A percentile compares a stretch with the other conserved stretches of the same genome.
These are phyloP conservation scores for Oncorhynchus kisutch DNA, from an alignment of 2,113 vertebrate species.

Conservation along the genomic window DNA sequence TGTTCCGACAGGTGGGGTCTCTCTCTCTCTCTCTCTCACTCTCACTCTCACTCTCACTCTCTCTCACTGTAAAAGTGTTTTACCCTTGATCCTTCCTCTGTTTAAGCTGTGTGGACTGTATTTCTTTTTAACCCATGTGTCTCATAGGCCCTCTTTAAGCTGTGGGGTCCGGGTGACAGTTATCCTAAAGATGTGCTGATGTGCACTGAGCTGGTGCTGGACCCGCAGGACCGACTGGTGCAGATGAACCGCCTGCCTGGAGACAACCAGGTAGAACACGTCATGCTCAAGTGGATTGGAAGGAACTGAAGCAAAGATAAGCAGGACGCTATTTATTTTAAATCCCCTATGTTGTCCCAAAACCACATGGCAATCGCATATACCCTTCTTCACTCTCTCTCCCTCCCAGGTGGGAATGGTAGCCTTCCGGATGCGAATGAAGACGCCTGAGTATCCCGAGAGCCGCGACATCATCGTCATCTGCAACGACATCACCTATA, in stretches of 20 bases:
- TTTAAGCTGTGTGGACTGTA: too few relatives aligned
- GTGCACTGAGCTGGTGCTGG: slow-evolving; percentile 88
- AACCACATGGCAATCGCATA: too few relatives aligned
- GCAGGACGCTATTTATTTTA: neutral
- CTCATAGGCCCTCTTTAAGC: slow-evolving; percentile 87
- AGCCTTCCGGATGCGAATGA: slow-evolving; percentile 91
- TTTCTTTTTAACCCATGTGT: neutral
- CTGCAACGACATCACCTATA: slow-evolving; percentile 93
- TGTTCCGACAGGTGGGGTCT: slow-evolving; percentile 89
- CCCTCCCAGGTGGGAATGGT: slow-evolving; percentile 91
- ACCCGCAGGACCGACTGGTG: slow-evolving; percentile 81
- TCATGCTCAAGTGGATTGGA: neutral
- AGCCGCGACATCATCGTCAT: slow-evolving; percentile 88
- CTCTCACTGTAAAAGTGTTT: neutral
- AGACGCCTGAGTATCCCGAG: slow-evolving; percentile 86
- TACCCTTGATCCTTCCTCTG: neutral
- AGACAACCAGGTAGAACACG: slow-evolving; percentile 82
- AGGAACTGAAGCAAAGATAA: neutral
- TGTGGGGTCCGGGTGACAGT: slow-evolving; percentile 79
- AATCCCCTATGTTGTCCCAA: neutral
- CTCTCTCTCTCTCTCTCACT: too few relatives aligned
- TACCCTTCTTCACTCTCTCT: neutral
- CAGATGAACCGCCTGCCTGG: slow-evolving; percentile 95
- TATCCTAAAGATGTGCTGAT: slow-evolving; percentile 84
- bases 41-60: neutral